Base-by-base conservation (phyloP, 2,888 invertebrate species). In the Conistra vaccinii region DNA sequence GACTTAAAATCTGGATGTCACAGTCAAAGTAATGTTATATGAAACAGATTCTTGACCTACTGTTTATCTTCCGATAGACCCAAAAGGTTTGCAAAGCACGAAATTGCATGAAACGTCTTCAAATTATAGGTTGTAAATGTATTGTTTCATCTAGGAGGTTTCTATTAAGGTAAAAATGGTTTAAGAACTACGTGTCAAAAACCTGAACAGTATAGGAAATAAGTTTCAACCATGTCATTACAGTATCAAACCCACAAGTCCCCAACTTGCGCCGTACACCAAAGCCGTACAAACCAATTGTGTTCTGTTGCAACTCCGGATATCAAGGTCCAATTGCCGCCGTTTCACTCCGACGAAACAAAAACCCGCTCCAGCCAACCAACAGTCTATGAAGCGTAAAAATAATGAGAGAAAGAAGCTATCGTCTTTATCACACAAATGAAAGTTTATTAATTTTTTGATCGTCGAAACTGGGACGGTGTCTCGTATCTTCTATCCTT, bases 291-390 rank as follows among this genome's bases (percentile, higher is more conserved):
- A 86, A 88, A 78, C 76, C 84, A 81, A 88, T 87, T 87, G 88
- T 87, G 83, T 88, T 87, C 90, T 93, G 94, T 92, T 90, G 94
- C 92, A 95, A 95, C 91, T 88, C 93, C 95, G 96, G 95, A 96
- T 93, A 96, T 94, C 96, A 96, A 96, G 96, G 96, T 94, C 96
- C 93, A 94, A 91, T 96, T 96, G 94, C 90, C 88, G 88, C 91
- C 92, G 95, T 95, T 95, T 95, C 95, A 95, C 95, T 93, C 89
- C 86, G 89, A 89, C 92, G 92, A 93, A 94, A 95, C 93, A 92
- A 92, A 94, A 94, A 93, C 92, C 86, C 78, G 83, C 76, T 81
- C 71, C 77, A 61, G 67, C 78, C 72, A 62, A 74, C 81, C 58
- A 75, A 48, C 65, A 78, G 80, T 88, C 90, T 88, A 90, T 90